Conservation (phyloP, 2,888 invertebrate species). For the Amphipyra tragopoginis region DNA sequence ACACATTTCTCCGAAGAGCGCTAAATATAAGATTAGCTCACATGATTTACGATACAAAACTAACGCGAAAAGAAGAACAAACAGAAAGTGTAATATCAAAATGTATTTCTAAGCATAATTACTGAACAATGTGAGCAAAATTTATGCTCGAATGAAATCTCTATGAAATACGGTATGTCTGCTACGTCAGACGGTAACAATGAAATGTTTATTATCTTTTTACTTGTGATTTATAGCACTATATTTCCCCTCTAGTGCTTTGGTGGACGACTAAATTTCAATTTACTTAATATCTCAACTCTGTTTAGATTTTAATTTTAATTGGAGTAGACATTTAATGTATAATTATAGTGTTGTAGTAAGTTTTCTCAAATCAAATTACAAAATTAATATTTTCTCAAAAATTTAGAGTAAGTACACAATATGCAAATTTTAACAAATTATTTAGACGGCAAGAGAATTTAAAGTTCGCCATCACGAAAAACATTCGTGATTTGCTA, state of each 20-base stretch:
- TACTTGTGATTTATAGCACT: slow-evolving; percentile 67
- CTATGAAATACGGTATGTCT: slow-evolving; percentile 72
- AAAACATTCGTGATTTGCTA: no score
- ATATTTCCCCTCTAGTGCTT: slow-evolving; percentile 51
- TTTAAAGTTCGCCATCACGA: no score
- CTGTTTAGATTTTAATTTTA: slow-evolving; percentile 29
- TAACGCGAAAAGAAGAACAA: slow-evolving; percentile 36
- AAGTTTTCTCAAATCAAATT: not conserved
- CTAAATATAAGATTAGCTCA: slow-evolving; percentile 50
- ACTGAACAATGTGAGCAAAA: slow-evolving; percentile 68
- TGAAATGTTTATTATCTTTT: slow-evolving; percentile 70
- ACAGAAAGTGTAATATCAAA: slow-evolving; percentile 48
- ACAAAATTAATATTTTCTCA: no score
- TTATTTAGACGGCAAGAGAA: no score
- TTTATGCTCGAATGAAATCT: slow-evolving; percentile 75
- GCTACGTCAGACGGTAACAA: slow-evolving; percentile 66
- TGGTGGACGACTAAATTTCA: slow-evolving; percentile 53
- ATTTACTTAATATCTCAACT: slow-evolving; percentile 39
- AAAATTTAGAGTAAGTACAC: no score
- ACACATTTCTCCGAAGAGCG: slow-evolving; percentile 35
- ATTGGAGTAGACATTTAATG: slow-evolving; percentile 19
- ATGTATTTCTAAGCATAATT: slow-evolving; percentile 65
- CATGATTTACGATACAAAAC: slow-evolving; percentile 49
- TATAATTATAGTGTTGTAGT: not conserved
- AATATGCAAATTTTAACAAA: no score